Base-by-base conservation (phyloP, 2,888 invertebrate genomes). In the Meloe dianella region DNA sequence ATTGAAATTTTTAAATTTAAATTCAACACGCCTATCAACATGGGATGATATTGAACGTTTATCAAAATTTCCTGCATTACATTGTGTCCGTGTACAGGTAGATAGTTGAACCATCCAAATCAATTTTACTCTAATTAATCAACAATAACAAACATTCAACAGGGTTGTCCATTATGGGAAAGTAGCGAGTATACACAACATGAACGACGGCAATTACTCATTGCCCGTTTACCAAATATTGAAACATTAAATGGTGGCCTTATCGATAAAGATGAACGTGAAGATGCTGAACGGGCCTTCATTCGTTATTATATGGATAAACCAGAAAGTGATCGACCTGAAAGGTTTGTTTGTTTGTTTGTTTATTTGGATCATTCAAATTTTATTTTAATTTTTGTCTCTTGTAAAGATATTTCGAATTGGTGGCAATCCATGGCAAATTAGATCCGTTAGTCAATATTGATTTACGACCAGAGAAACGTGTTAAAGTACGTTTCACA, bases 21-120 rank as follows among this genome's bases (percentile, higher is more conserved):
- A 95, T 83, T 92, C 93, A 74, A 94, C 95, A 22, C 88, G 91
- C 60, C 84, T 97, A 59, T 87, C 90, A 59, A 91, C 92, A 41
- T 96, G 97, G 96, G 91, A 93, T 76, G 95, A 96, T 79, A 91
- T 97, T 67, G 96, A 97, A 79, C 88, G 92, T 75, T 86, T 97
- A 72, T 90, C 92, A 63, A 89, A 89, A 80, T 96, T 96, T 85
- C 95, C 94, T 1, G 88, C 89, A 10, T 86, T 98, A 64, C 90
- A 89, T 74, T 94, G 95, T 84, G 87, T 97, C 69, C 88, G 97
- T 78, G 90, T 97, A 70, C 92, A 92, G 85, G 92, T 92, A 72
- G n/a, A n/a, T n/a, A n/a, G n/a, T n/a, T n/a, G n/a, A n/a, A n/a
- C n/a, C n/a, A n/a, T n/a, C n/a, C n/a, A 60, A 47, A 27, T 56